A percentile compares a stretch with the other conserved stretches of the same genome.
phyloP scores from a whole-genome alignment of 2,113 vertebrate species.

The Oenanthe oenanthe region DNA sequence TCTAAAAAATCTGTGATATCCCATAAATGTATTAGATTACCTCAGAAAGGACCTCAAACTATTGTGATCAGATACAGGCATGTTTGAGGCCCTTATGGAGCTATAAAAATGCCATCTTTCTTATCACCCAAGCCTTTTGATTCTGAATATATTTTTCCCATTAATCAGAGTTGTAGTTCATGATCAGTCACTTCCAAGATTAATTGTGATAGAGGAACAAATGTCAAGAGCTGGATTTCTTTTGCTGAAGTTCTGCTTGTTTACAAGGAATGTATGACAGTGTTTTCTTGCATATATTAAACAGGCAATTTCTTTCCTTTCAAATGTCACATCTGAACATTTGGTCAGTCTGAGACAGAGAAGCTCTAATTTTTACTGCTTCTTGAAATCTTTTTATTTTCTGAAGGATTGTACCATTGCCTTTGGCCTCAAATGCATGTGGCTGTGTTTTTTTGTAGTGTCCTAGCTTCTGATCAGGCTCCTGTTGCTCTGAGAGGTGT shows the following conservation, averaged over 20 bases:
- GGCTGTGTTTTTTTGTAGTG: background rate
- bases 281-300: background rate
- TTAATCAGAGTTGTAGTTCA: background rate
- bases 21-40: background rate
- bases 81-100: background rate
- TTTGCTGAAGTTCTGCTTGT: background rate
- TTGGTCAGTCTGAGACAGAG: background rate
- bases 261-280: background rate
- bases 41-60: background rate
- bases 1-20: background rate
- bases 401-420: background rate
- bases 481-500: fast-evolving
- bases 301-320: background rate
- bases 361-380: background rate
- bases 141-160: background rate
- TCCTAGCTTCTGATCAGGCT: background rate
- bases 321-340: background rate
- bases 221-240: background rate
- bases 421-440: background rate
- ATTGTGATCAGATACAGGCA: background rate
- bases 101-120: background rate
- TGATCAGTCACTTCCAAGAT: background rate
- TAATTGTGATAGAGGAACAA: background rate
- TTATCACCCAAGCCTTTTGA: background rate
- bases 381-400: background rate